Percentiles rank a stretch among this genome's conserved stretches.
Conservation (phyloP, 2,797 vertebrate genomes). For the Chromis chromis region DNA sequence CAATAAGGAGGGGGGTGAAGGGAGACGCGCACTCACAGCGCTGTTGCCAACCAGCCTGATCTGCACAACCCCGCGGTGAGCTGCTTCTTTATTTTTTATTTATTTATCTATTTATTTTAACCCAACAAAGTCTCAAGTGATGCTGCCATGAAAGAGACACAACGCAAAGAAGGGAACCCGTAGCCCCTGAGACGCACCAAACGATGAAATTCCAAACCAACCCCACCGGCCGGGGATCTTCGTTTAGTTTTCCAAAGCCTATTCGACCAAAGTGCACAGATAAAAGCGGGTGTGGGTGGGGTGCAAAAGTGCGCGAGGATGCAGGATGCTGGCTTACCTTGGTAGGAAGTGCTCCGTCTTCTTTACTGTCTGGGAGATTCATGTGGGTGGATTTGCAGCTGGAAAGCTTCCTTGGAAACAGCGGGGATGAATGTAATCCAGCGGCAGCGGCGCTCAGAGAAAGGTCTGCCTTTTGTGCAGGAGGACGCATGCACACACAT, state of each 20-base stretch:
- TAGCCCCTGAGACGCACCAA: background rate
- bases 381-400: slow-evolving; percentile 81
- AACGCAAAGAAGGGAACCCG: slow-evolving; percentile 1
- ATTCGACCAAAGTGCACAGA: slow-evolving; percentile 39
- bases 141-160: slow-evolving; percentile 1
- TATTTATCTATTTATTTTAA: background rate
- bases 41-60: slow-evolving; percentile 65
- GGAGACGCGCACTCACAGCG: slow-evolving; percentile 49
- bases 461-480: slow-evolving; percentile 64
- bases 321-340: slow-evolving; percentile 69
- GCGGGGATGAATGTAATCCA: slow-evolving; percentile 76
- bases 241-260: slow-evolving; percentile 29
- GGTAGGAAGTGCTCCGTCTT: slow-evolving; percentile 76
- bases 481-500: slow-evolving; percentile 72
- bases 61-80: slow-evolving; percentile 29
- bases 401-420: slow-evolving; percentile 71
- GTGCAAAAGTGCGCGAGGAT: slow-evolving; percentile 37
- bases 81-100: too few relatives aligned
- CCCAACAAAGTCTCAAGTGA: slow-evolving; percentile 48
- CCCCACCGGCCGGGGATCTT: background rate
- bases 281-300: slow-evolving; percentile 7
- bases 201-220: slow-evolving; percentile 25
- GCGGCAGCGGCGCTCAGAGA: slow-evolving; percentile 65
- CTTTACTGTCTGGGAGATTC: slow-evolving; percentile 66
- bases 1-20: slow-evolving; percentile 55